phyloP scores from a whole-genome alignment of 92 coral and sea anemone species.

The Plumapathes pennacea region DNA sequence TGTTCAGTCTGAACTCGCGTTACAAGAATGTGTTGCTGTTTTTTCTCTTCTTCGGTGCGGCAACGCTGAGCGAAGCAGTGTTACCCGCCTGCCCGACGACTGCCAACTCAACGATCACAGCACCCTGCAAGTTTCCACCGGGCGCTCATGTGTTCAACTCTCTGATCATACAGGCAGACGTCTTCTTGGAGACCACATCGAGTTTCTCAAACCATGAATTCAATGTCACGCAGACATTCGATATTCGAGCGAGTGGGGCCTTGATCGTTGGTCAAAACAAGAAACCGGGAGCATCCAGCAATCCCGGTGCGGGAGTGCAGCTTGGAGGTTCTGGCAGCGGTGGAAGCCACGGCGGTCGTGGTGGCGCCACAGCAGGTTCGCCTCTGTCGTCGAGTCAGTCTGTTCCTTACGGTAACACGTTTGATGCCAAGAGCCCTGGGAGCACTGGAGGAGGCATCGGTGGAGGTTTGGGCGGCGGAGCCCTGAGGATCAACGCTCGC shows the following conservation, averaged over 20 bases:
- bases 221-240: constrained; percentile 61
- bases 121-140: constrained; percentile 68
- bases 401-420: constrained; percentile 56
- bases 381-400: constrained; percentile 54
- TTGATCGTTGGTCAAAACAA: constrained; percentile 55
- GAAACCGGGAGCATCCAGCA: constrained; percentile 9
- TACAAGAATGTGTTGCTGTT: too few species aligned
- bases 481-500: constrained; percentile 63
- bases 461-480: constrained; percentile 72
- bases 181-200: constrained; percentile 59
- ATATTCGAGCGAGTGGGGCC: constrained; percentile 46
- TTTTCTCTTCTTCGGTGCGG: too few species aligned
- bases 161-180: constrained; percentile 50
- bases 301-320: constrained; percentile 44
- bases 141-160: constrained; percentile 55
- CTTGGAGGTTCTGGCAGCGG: constrained; percentile 55
- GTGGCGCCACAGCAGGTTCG: constrained; percentile 66
- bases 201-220: constrained; percentile 43
- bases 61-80: constrained; percentile 4
- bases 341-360: constrained; percentile 84
- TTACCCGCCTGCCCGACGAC: constrained; percentile 25
- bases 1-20: too few species aligned
- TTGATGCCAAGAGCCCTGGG: constrained; percentile 60
- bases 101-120: constrained; percentile 22
- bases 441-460: constrained; percentile 74